These are phyloP conservation scores for Petrocephalus sullivani DNA, from an alignment of 2,797 vertebrate species.

Conservation along the genomic window DNA sequence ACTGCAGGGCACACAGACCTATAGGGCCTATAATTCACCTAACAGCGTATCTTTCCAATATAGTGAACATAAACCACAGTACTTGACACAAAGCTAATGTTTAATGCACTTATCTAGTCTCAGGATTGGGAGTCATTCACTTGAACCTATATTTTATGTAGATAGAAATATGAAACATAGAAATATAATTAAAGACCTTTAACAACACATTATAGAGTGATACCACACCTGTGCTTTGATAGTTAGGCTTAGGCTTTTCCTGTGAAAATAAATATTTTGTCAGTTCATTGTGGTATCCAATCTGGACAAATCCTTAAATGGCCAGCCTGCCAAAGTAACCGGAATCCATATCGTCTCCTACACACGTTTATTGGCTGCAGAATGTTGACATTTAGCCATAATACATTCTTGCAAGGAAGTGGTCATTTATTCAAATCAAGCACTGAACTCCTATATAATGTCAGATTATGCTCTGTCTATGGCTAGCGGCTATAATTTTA, in stretches of 20 bases:
- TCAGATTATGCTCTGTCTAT: slow-evolving; percentile 9
- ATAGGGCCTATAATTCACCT: background rate
- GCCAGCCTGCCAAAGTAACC: background rate
- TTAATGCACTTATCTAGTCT: background rate
- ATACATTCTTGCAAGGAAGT: slow-evolving; percentile 4
- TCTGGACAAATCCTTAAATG: background rate
- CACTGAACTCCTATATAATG: background rate
- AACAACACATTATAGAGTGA: background rate
- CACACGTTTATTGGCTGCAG: background rate
- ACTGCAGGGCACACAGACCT: background rate
- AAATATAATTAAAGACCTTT: background rate
- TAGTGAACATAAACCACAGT: background rate
- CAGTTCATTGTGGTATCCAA: background rate
- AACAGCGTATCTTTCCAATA: background rate
- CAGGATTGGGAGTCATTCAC: background rate
- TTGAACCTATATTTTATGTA: background rate
- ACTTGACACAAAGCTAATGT: background rate
- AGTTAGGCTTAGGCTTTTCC: background rate
- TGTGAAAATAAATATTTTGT: background rate
- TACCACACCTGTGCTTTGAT: background rate
- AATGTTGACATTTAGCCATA: slow-evolving; percentile 15
- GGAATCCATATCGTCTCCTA: background rate
- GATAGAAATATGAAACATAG: background rate
- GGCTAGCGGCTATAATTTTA: slow-evolving; percentile 18
- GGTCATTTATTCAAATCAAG: slow-evolving; percentile 19